Conservation (phyloP, 2,113 vertebrate genomes). For the Argyrosomus japonicus region DNA sequence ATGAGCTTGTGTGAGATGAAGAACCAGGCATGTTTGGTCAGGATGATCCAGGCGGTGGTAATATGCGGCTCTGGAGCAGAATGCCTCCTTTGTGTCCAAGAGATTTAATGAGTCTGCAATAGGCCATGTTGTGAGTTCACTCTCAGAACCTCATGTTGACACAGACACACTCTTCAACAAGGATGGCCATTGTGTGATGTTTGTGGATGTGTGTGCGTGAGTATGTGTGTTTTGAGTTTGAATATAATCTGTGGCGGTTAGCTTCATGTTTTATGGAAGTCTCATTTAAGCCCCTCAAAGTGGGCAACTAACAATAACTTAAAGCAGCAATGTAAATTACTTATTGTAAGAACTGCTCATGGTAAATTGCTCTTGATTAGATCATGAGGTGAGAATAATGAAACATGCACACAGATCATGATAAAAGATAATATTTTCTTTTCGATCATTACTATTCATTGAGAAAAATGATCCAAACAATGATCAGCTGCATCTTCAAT, state of each 20-base stretch:
- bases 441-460: background rate
- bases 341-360: background rate
- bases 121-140: constrained; percentile 26
- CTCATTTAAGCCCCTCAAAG: background rate
- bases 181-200: constrained; percentile 67
- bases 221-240: constrained; percentile 27
- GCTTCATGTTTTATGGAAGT: constrained; percentile 42
- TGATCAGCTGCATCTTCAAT: background rate
- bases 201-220: constrained; percentile 30
- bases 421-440: background rate
- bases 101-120: constrained; percentile 78
- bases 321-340: constrained; percentile 13
- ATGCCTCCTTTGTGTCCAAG: constrained; percentile 75
- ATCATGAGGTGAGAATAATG: background rate
- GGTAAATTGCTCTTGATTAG: constrained; percentile 10
- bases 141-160: constrained; percentile 50
- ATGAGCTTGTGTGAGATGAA: constrained; percentile 23
- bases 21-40: constrained; percentile 32
- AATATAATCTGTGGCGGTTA: constrained; percentile 48
- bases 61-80: constrained; percentile 64
- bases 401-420: constrained; percentile 1
- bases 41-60: constrained; percentile 52
- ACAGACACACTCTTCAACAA: constrained; percentile 63
- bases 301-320: background rate
- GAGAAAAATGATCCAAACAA: background rate